Conservation (phyloP, 2,113 vertebrate species). For the Polypterus bichir region DNA sequence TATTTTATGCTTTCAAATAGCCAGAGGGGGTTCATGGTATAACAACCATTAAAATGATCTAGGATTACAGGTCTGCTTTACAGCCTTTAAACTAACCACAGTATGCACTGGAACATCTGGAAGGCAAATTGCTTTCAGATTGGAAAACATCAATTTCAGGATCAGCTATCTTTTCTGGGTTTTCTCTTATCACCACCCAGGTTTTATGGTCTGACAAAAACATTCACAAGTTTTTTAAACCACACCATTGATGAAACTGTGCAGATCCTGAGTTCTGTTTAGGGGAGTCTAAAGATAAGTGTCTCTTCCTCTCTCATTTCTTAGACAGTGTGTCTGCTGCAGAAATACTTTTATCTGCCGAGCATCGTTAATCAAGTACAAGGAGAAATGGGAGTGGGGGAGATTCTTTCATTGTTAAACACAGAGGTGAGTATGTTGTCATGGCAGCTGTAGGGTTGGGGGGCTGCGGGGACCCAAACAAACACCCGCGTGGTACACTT, state of each 20-base stretch:
- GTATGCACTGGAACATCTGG: slow-evolving; percentile 12
- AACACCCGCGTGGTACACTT: background rate
- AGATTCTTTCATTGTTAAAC: background rate
- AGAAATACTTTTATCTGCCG: slow-evolving; percentile 23
- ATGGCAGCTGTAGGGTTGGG: background rate
- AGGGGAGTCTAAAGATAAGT: slow-evolving; percentile 28
- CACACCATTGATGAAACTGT: slow-evolving; percentile 17
- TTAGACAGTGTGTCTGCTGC: slow-evolving; percentile 13
- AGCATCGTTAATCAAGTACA: background rate
- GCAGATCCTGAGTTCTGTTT: slow-evolving; percentile 12
- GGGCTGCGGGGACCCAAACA: background rate
- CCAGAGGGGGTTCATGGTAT: slow-evolving; percentile 2
- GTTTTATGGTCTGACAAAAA: slow-evolving; percentile 14
- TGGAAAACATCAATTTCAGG: slow-evolving; percentile 11
- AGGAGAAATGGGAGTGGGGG: background rate
- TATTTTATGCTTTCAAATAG: background rate
- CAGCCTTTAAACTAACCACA: slow-evolving; percentile 6
- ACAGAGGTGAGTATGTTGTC: background rate
- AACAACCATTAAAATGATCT: slow-evolving; percentile 5
- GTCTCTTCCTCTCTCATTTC: slow-evolving; percentile 19
- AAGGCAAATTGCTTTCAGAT: slow-evolving; percentile 20
- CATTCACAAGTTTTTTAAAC: slow-evolving; percentile 9
- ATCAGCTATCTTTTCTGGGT: slow-evolving; percentile 8
- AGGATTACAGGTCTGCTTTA: background rate
- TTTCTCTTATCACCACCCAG: slow-evolving; percentile 26